Percentiles rank a stretch among this genome's conserved stretches.
Conservation (phyloP, 2,888 invertebrate species). For the Lithodes maja region DNA sequence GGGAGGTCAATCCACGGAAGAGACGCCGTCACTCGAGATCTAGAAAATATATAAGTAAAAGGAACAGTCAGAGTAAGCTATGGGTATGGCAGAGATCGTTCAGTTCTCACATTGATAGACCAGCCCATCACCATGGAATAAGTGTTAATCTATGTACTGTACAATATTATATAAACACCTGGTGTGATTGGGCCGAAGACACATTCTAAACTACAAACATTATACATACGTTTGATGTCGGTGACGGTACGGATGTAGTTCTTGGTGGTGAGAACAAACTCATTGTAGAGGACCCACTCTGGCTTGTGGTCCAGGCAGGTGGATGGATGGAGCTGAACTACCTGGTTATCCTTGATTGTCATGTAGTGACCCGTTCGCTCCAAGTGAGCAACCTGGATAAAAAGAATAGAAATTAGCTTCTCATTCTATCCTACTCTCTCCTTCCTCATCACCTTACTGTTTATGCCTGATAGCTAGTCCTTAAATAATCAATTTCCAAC, state of each 20-base stretch:
- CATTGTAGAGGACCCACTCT: constrained; percentile 99
- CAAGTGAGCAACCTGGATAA: constrained; percentile 89
- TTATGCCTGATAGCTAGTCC: not conserved
- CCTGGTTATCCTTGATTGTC: constrained; percentile 99
- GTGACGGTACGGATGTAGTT: constrained; percentile 99
- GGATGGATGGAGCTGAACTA: constrained; percentile 98
- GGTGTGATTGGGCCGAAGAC: too few species aligned
- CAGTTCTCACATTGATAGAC: too few species aligned
- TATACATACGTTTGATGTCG: constrained; percentile 94
- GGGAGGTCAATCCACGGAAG: too few species aligned
- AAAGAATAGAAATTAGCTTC: not conserved
- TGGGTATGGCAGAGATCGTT: too few species aligned
- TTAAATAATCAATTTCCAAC: not conserved
- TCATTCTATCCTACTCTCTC: not conserved
- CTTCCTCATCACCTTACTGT: not conserved
- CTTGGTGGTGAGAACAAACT: constrained; percentile 99
- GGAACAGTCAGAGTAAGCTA: too few species aligned
- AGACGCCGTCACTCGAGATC: too few species aligned
- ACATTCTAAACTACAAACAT: not conserved
- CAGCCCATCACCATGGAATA: too few species aligned
- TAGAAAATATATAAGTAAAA: too few species aligned
- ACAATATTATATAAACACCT: too few species aligned
- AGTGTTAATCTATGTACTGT: too few species aligned
- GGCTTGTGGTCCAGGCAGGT: constrained; percentile 99
- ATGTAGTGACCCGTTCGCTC: constrained; percentile 98